Evolutionary conservation across 2,797 vertebrate genomes (phyloP), one percentile per base, ranked within the genome.

Genomic region (Phrynocephalus forsythii): DNA sequence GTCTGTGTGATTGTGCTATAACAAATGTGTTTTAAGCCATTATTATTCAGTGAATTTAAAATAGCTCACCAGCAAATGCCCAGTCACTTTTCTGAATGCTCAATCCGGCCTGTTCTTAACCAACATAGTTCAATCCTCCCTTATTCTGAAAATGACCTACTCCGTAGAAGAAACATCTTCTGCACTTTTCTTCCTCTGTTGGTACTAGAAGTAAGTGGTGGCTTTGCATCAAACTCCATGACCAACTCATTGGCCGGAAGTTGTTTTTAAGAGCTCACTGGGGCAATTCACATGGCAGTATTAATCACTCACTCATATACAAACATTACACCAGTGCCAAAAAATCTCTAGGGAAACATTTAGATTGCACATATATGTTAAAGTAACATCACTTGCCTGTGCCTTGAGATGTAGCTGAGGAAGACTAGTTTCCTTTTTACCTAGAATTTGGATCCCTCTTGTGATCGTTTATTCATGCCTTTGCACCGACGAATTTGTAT

Each of bases 251-350:
- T 83, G 72, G 52, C 33, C 52, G 30, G 76, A 82, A 56, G 20
- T n/a, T 7, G n/a, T 24, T 63, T 84, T 78, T 67, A 66, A 84
- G 67, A 44, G 60, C 30, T 84, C 52, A 88, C 75, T 81, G 87
- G 30, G 44, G 80, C 60, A 33, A 85, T 81, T 76, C 56, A 83
- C 48, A 79, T 56, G 67, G n/a, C 69, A 69, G 75, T 10, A 85
- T 81, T 56, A 75, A 85, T 79, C 77, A 50, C 52, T 73, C 38
- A 79, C 26, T 28, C n/a, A 56, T 63, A 63, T 52, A 60, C 60
- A 80, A 79, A 84, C 77, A 80, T 88, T 80, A 38, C 82, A 80
- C 9, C 77, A 73, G 22, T 38, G 75, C 78, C n/a, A 26, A 30
- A 69, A 60, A 83, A 63, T 9, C 48, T 28, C 26, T 30, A 68